phyloP scores from a whole-genome alignment of 2,113 vertebrate species.

The Ciconia boyciana region DNA sequence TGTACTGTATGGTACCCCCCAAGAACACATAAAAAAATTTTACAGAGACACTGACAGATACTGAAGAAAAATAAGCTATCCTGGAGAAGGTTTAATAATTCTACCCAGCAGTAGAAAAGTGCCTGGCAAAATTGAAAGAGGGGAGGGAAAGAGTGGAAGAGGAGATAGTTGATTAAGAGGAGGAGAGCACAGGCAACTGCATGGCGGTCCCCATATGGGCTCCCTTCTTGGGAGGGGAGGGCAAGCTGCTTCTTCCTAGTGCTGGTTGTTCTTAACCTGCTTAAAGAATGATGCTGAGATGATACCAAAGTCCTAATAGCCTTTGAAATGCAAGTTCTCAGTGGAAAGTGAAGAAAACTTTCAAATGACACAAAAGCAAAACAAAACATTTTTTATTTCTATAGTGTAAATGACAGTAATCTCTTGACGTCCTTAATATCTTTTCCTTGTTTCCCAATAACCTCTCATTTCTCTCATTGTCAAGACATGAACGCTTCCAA shows the following conservation, averaged over 20 bases:
- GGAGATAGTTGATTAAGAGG: neutral
- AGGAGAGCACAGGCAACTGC: neutral
- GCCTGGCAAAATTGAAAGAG: neutral
- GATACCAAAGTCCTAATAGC: neutral
- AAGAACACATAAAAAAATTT: neutral
- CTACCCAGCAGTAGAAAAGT: neutral
- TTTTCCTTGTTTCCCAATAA: neutral
- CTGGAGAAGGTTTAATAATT: neutral
- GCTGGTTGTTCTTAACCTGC: neutral
- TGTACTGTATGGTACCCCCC: neutral
- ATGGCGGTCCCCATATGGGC: too few relatives aligned
- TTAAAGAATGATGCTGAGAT: neutral
- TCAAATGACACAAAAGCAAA: neutral
- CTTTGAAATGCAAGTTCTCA: neutral
- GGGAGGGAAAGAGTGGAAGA: neutral
- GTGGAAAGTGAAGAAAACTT: neutral
- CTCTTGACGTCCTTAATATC: neutral
- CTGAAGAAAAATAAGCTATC: neutral
- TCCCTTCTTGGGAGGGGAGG: neutral
- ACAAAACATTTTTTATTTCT: neutral
- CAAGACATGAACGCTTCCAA: rapidly evolving
- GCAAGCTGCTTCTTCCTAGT: neutral
- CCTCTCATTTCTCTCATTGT: neutral
- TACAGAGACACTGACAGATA: neutral
- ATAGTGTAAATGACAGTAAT: neutral